Percentiles rank a stretch among this genome's conserved stretches.
Conservation (phyloP, 2,797 vertebrate genomes). For the Crocidura indochinensis region DNA sequence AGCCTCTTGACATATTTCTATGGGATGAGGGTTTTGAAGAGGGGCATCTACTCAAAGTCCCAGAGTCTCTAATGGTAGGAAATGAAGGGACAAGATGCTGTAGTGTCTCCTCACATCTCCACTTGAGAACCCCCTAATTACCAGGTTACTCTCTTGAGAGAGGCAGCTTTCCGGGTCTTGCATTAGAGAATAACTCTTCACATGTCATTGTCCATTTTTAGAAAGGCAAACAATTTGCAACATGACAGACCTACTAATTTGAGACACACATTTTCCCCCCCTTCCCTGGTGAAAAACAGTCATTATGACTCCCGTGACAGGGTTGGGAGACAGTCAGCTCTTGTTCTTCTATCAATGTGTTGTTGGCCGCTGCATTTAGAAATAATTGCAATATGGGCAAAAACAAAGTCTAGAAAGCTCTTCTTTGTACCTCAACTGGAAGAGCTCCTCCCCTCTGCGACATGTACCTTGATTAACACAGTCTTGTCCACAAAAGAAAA, state of each 20-base stretch:
- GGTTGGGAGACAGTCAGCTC: conserved; percentile 24
- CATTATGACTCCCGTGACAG: conserved; percentile 62
- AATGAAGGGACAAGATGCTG: too few species aligned
- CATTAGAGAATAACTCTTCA: conserved; percentile 72
- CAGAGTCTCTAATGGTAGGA: neutral
- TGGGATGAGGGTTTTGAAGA: neutral
- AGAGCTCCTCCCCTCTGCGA: neutral
- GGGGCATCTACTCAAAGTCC: neutral
- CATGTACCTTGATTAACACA: conserved; percentile 5
- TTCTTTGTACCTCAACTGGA: neutral
- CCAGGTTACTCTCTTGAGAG: conserved; percentile 56
- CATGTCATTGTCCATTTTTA: conserved; percentile 76
- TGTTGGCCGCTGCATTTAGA: conserved; percentile 29
- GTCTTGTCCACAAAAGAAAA: neutral
- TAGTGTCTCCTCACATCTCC: neutral
- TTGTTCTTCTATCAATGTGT: conserved; percentile 17
- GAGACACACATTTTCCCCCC: conserved; percentile 61
- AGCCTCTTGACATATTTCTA: neutral
- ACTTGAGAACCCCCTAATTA: conserved; percentile 39
- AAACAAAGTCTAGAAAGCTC: neutral
- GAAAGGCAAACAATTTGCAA: conserved; percentile 61
- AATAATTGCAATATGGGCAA: conserved; percentile 32
- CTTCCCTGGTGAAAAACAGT: conserved; percentile 72
- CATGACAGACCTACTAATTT: conserved; percentile 73
- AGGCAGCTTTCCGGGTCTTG: conserved; percentile 71